Percentiles rank a stretch among this genome's conserved stretches.
phyloP scores from a whole-genome alignment of 2,797 vertebrate species.

The Denticeps clupeoides region DNA sequence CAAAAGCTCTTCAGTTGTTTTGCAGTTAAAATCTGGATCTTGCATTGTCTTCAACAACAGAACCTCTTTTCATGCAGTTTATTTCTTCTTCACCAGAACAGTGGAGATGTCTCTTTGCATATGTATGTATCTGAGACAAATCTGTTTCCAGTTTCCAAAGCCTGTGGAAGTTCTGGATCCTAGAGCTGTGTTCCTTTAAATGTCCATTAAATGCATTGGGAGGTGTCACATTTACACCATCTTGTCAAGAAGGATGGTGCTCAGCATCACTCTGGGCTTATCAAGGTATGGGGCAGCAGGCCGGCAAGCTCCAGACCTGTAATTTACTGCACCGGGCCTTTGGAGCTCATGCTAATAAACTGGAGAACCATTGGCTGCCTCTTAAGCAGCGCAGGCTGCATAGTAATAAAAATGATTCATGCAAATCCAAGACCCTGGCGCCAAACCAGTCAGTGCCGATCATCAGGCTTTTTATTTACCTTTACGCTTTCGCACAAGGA shows the following conservation, averaged over 20 bases:
- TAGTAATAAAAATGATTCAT: conserved; percentile 54
- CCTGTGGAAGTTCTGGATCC: no score
- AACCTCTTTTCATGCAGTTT: no score
- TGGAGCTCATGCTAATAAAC: conserved; percentile 33
- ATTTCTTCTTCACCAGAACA: no score
- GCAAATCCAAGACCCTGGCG: conserved; percentile 35
- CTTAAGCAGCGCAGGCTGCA: conserved; percentile 30
- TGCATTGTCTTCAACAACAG: no score
- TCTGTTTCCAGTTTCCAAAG: no score
- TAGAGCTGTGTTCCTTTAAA: not conserved
- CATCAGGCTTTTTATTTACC: conserved; percentile 48
- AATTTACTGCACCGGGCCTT: no score
- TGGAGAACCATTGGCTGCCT: conserved; percentile 33
- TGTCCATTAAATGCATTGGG: not conserved
- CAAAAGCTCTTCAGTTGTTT: conserved; percentile 24
- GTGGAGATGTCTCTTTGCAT: no score
- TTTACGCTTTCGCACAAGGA: conserved; percentile 31
- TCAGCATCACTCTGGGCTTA: conserved; percentile 15
- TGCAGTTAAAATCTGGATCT: conserved; percentile 9
- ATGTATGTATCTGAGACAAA: no score
- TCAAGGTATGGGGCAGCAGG: conserved; percentile 14
- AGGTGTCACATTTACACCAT: not conserved
- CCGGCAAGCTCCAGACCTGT: no score
- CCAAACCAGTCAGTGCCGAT: conserved; percentile 36
- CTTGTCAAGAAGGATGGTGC: not conserved